Evolutionary conservation across 2,888 invertebrate genomes (phyloP), one percentile per base, ranked within the genome.

Genomic region (Gonocerus acuteangulatus): DNA sequence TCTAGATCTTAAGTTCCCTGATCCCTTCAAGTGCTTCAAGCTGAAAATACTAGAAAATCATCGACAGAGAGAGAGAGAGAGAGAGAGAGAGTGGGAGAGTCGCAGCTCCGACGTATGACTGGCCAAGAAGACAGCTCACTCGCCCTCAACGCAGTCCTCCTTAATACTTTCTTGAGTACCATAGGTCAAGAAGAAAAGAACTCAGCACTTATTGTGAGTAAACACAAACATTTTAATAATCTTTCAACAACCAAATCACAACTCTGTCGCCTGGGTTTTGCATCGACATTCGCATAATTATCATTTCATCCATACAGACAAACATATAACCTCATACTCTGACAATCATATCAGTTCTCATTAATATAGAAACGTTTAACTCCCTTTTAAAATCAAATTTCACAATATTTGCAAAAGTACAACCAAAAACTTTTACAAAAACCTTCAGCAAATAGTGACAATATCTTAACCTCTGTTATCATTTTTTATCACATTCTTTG

Each of bases 111-210:
- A 21, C 21, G n/a, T 42, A 2, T 15, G 21, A 15, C 22, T n/a
- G 52, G 13, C n/a, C 16, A 21, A 11, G n/a, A 3, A 9, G 13
- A 15, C 15, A 39, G 9, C 7, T 15, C 15, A 13, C 39, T 39
- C n/a, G 15, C 15, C 3, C 39, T 39, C 13, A n/a, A 4, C 4
- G 11, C 19, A 15, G 36, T 9, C 44, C 62, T 54, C 44, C 64
- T 54, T 64, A 64, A 64, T 54, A 59, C 62, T 59, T 62, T 18
- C 13, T n/a, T 23, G 52, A 39, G 60, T 64, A 64, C 48, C 54
- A 62, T 64, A 64, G 64, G 64, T 62, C 64, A 64, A 64, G 62
- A 62, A 60, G 64, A 34, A 42, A 42, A 39, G 49, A 58, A 48
- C 45, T 21, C 11, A 16, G 34, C 16, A 16, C 34, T 11, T 18